Base-by-base conservation (phyloP, 2,797 vertebrate genomes). In the Morus bassanus region DNA sequence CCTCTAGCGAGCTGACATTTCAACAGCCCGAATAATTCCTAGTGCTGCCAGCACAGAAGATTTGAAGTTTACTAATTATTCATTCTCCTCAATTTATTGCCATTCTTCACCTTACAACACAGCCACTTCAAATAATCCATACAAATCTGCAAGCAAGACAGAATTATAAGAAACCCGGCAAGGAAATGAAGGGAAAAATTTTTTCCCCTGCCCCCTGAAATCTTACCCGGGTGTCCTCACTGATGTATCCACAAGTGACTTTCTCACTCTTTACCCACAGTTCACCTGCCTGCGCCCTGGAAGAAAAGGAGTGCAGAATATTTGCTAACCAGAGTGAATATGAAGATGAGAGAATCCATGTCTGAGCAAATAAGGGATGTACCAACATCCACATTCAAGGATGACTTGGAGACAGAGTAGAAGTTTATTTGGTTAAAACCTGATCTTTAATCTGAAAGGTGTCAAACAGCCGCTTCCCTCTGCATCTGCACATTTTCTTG, bases 241-340 rank as follows among this genome's bases (percentile, higher is more conserved):
- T 99, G 98, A 99, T 99, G 97, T 99, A 99, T 33, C 99, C 99
- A 97, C 99, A 99, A 45, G 99, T 99, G 90, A 99, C 99, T 93
- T 99, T 99, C 97, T 99, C 99, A 85, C 99, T 99, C 96, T 99
- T 99, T 30, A 99, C 99, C 99, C 99, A 99, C 18, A 99, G 98
- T 75, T 99, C 99, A 96, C 99, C 99, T 81, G 99, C 99, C 97
- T 99, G 99, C 4, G 99, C 99, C 97, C 99, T 99, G 88, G 13
- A 97, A 90, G 79, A 51, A n/a, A 94, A 68, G 45, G 22, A 70
- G 53, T 8, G 25, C 53, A 84, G n/a, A 74, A 24, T 22, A 54
- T 70, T 85, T 85, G 54, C 35, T 75, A 59, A 31, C 21, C n/a
- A 82, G 33, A 63, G 31, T 28, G 22, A 93, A 51, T 7, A 54